Evolutionary conservation across 2,797 vertebrate species (phyloP), one percentile per base, ranked within the genome.

Genomic region (Parauchenoglanis punctatus): DNA sequence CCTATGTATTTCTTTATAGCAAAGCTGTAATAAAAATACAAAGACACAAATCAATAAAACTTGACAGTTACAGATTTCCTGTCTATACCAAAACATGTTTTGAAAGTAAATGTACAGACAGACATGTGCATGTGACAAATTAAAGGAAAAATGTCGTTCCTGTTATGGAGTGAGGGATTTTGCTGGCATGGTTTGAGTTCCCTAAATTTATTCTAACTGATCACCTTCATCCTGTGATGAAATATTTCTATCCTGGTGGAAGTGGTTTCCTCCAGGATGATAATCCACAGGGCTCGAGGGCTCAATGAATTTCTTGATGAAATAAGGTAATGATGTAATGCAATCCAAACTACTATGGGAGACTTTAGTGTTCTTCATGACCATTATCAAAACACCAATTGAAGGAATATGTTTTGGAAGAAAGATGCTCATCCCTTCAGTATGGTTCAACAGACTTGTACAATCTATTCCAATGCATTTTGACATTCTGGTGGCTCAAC

Each of bases 1-100:
- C 99, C 98, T 0, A 95, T 96, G 89, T 97, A 99, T 91, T 97
- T 99, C 92, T 97, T 98, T 44, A 97, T 93, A 49, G 96, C 97
- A 91, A 98, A 91, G 88, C 99, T 99, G 8, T 28, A 49, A 68
- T 73, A 63, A 31, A 68, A 61, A 78, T 35, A 68, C 5, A 59
- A 85, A 31, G 0, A 73, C 13, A 88, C 7, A 73, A 31, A 59
- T 80, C 28, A 23, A 35, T 52, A 20, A 12, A 31, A 28, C 13
- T 63, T 46, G 35, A 61, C 12, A 40, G 31, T 12, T 15, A 77
- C 75, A 77, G 17, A 58, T 52, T 58, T 35, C 52, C 11, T 20
- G 28, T 28, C 28, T 11, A 23, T 35, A 23, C 8, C 18, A 78
- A 49, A 52, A 72, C 10, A n/a, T 17, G 44, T 49, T 75, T 75